These are phyloP conservation scores for Prolemur simus DNA, from an alignment of 2,113 vertebrate species.

Conservation along the genomic window DNA sequence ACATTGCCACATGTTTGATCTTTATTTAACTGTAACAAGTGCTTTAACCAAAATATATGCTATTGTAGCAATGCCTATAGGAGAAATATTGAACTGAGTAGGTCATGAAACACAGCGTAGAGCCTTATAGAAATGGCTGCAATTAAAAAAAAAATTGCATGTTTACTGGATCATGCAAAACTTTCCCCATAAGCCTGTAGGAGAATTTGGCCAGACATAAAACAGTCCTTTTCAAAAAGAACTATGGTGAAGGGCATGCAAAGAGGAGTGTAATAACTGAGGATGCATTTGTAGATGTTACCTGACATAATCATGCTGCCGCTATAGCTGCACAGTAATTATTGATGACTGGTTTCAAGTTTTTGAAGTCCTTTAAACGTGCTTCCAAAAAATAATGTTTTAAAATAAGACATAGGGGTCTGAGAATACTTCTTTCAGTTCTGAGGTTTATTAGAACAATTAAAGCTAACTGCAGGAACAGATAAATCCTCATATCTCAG, in stretches of 20 bases:
- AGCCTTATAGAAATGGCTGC: neutral
- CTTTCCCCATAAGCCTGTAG: neutral
- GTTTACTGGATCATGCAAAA: neutral
- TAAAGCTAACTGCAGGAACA: constrained; percentile 4
- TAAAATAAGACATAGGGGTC: neutral
- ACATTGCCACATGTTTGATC: neutral
- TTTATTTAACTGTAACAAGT: neutral
- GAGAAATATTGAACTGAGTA: neutral
- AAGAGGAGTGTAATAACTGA: neutral
- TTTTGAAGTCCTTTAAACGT: constrained; percentile 11
- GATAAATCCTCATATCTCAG: neutral
- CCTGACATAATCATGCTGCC: neutral
- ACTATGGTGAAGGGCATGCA: neutral
- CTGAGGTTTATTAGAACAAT: neutral
- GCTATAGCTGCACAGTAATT: neutral
- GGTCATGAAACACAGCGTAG: neutral
- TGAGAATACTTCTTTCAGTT: neutral
- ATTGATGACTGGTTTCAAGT: neutral
- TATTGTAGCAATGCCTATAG: neutral
- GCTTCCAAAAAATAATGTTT: constrained; percentile 10
- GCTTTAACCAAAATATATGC: neutral
- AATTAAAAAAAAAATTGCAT: neutral
- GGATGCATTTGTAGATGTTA: neutral
- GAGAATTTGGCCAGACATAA: neutral
- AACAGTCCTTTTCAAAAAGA: neutral